Evolutionary conservation across 2,113 vertebrate species (phyloP), one percentile per base, ranked within the genome.

Genomic region (Esox niger): DNA sequence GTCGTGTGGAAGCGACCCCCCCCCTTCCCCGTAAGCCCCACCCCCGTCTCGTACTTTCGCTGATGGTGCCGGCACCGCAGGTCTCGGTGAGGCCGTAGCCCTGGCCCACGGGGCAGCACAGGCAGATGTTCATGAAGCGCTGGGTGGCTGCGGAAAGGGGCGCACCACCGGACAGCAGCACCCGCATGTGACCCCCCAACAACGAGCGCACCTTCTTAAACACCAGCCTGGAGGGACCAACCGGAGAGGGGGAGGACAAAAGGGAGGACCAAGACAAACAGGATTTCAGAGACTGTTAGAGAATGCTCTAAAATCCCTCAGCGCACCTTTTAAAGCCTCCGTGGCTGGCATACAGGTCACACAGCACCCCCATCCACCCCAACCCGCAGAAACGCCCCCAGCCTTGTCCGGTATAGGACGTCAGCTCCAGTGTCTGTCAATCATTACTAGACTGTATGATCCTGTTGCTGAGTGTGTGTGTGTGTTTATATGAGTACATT

Each of bases 81-180:
- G 96, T 98, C 72, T 98, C 97, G 0, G 97, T 99, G 56, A 99
- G 91, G 32, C 97, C 97, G 7, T 98, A 99, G 3, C 97, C 97
- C 87, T 99, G 97, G 2, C 96, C 96, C 68, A 99, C 97, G 0
- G 97, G 93, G 85, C 97, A 99, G 83, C 97, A 99, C 81, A 99
- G 93, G 52, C 97, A 99, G 83, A 98, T 95, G 78, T 99, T 99
- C 97, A 98, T 99, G 87, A 99, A 99, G n/a, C 92, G 89, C 77
- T 99, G 97, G 0, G 97, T 99, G 38, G 94, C 89, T 0, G 96
- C 93, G 0, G 97, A 99, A 2, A 99, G 93, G 0, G 97, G 97
- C 20, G 97, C 97, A 4, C 97, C 97, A 0, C 97, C 97, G 27
- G 95, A 98, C 8, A 98, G 85, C 58, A 99, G 87, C 27, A 98